Conservation (phyloP, 2,888 invertebrate genomes). For the Calliopum simillimum region DNA sequence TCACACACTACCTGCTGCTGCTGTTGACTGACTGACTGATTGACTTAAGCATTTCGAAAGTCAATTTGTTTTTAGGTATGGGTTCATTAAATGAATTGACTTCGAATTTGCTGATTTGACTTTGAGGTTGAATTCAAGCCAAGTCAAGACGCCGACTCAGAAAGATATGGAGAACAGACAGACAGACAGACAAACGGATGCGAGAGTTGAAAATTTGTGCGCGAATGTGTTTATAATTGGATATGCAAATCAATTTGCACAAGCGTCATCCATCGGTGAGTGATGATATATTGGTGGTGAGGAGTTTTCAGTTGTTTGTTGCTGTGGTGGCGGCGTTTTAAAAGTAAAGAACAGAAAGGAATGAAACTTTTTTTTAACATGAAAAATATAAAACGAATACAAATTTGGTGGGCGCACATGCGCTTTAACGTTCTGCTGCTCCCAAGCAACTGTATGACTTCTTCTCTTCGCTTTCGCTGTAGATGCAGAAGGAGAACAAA, state of each 20-base stretch:
- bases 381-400: not conserved
- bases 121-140: not conserved
- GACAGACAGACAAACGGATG: not conserved
- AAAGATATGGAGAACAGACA: not conserved
- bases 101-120: conserved; percentile 12
- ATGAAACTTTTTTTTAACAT: too few relatives aligned
- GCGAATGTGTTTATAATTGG: conserved; percentile 60
- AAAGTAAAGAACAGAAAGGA: too few relatives aligned
- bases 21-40: too few relatives aligned
- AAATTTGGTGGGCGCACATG: not conserved
- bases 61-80: too few relatives aligned
- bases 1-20: too few relatives aligned
- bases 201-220: conserved; percentile 8
- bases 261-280: conserved; percentile 40
- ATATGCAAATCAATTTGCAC: conserved; percentile 59
- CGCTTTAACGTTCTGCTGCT: not conserved
- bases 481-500: too few relatives aligned
- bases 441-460: too few relatives aligned
- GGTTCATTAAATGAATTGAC: conserved; percentile 34
- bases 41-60: too few relatives aligned
- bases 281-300: conserved; percentile 23
- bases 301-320: not conserved
- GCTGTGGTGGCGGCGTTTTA: not conserved
- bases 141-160: not conserved
- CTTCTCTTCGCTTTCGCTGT: too few relatives aligned